A percentile compares a stretch with the other conserved stretches of the same genome.
These are phyloP conservation scores for Troides helena DNA, from an alignment of 2,888 invertebrate species.

Conservation along the genomic window DNA sequence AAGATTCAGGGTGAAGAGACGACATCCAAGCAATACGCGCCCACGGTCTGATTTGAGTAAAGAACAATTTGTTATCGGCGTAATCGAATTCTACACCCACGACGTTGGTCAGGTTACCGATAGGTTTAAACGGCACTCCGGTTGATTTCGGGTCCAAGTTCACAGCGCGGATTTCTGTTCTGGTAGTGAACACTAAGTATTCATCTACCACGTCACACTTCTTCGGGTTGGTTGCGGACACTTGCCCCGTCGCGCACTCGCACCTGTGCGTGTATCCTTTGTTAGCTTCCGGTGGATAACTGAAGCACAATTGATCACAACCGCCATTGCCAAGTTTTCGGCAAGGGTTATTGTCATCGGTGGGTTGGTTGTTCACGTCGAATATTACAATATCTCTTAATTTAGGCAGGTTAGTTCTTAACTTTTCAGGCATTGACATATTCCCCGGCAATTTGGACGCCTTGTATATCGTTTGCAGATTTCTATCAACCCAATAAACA, in stretches of 20 bases:
- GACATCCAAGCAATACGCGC: constrained; percentile 91
- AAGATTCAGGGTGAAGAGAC: constrained; percentile 83
- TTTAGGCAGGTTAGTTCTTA: constrained; percentile 91
- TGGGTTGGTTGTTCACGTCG: constrained; percentile 92
- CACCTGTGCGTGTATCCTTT: constrained; percentile 84
- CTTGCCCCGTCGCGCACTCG: constrained; percentile 94
- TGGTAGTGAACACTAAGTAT: constrained; percentile 95
- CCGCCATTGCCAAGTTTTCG: constrained; percentile 87
- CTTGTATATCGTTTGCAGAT: constrained; percentile 90
- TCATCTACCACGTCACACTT: constrained; percentile 92
- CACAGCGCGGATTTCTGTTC: constrained; percentile 96
- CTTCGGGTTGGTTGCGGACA: constrained; percentile 82
- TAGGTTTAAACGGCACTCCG: constrained; percentile 90
- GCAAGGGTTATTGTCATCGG: constrained; percentile 90
- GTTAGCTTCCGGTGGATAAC: constrained; percentile 86
- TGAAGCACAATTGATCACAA: constrained; percentile 97
- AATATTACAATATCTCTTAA: constrained; percentile 95
- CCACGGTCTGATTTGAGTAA: constrained; percentile 96
- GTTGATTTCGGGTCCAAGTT: constrained; percentile 91
- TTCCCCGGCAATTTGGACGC: constrained; percentile 89
- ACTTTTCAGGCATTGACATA: constrained; percentile 83
- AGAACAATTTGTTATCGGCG: constrained; percentile 91
- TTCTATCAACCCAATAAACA: constrained; percentile 97
- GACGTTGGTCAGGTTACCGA: constrained; percentile 93
- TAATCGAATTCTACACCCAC: constrained; percentile 98